These are phyloP conservation scores for Sinosuthora webbiana DNA, from an alignment of 2,113 vertebrate species.

Conservation along the genomic window DNA sequence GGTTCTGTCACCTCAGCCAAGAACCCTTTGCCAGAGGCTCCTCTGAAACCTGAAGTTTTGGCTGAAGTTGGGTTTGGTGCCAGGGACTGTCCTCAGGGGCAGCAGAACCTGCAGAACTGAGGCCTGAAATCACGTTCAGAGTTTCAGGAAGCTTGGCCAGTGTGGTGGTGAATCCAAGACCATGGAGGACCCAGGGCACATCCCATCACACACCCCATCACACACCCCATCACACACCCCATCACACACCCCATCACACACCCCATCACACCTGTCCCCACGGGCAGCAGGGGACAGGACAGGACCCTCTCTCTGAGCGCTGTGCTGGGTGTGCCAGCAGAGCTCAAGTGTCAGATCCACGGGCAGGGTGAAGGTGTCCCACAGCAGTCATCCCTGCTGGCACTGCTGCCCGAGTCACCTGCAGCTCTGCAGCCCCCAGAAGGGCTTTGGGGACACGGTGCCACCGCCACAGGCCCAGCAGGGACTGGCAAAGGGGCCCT, in stretches of 20 bases:
- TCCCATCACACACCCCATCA: background rate
- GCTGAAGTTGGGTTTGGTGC: fast-evolving
- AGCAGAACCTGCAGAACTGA: fast-evolving
- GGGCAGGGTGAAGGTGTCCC: background rate
- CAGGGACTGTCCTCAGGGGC: background rate
- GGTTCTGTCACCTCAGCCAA: background rate
- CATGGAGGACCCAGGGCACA: background rate
- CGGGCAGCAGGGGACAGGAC: background rate
- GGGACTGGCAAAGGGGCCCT: background rate
- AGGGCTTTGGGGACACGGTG: background rate
- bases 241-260: background rate
- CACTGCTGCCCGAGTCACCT: fast-evolving
- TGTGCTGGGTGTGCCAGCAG: fast-evolving
- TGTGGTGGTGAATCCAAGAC: fast-evolving
- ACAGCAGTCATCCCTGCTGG: fast-evolving
- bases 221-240: background rate
- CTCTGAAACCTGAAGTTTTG: too few relatives aligned
- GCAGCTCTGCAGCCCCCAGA: fast-evolving
- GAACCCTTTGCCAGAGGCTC: too few relatives aligned
- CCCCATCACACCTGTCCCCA: background rate
- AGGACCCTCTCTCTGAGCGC: fast-evolving
- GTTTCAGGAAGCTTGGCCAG: background rate
- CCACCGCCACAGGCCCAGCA: background rate
- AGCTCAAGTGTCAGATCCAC: background rate
- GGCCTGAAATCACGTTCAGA: background rate